Evolutionary conservation across 2,888 invertebrate genomes (phyloP), one percentile per base, ranked within the genome.

Genomic region (Dinocampus coccinellae): DNA sequence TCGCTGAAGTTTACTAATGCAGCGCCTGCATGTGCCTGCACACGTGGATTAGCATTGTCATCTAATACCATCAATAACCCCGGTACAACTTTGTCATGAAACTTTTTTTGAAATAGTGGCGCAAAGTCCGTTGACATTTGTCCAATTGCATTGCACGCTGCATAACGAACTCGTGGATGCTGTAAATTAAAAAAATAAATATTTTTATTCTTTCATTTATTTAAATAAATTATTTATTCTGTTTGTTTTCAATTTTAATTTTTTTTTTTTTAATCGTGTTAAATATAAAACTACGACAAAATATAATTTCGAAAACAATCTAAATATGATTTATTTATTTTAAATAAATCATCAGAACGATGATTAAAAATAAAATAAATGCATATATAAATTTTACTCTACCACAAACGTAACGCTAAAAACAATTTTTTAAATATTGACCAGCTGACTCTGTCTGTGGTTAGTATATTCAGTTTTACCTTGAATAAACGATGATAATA

Each of bases 41-140:
- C 99, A 79, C 99, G 91, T 0, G 99, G 98, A 88, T 97, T 96
- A 7, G 91, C 92, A 81, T 95, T 93, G 86, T 99, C 97, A 80
- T 97, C 97, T 64, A 99, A 90, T 52, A 98, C 91, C 89, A 93
- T 91, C 52, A 99, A 89, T 39, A 99, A 90, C 13, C 96, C 97
- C 10, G 97, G 97, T 36, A 99, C 94, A 58, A 99, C 97, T 88
- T 94, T 95, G 78, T 94, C 94, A 85, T 99, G 99, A 89, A 97
- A 99, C 88, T 98, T 98, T 90, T 98, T 99, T 88, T 99, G 97
- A 81, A 99, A 97, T 11, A 92, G 90, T 1, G 98, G 98, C 2
- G 97, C 97, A 89, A 99, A 99, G 89, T 99, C 99, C 0, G 98
- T 96, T 0, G 98, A 95, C 97, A 99, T 97, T 88, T 99, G 99